Evolutionary conservation across 2,888 invertebrate species (phyloP), one percentile per base, ranked within the genome.

Genomic region (Rhynchonema sp.): DNA sequence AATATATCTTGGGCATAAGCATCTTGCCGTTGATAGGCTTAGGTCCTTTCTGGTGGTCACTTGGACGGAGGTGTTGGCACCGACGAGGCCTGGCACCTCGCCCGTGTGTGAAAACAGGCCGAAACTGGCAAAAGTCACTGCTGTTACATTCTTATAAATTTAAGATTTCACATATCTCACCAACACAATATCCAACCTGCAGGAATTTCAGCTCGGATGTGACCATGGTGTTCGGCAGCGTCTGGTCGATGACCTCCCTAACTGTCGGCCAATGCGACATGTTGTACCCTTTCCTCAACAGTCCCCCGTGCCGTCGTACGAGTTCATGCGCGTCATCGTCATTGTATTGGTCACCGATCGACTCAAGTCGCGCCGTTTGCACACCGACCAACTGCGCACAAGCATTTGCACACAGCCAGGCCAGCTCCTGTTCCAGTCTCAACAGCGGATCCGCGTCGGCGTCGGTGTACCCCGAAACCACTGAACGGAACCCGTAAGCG

Each of bases 121-220:
- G n/a, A n/a, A n/a, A n/a, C n/a, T n/a, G n/a, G n/a, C n/a, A n/a
- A n/a, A n/a, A n/a, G n/a, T n/a, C n/a, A n/a, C n/a, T n/a, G n/a
- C n/a, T n/a, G n/a, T n/a, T n/a, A n/a, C n/a, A n/a, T n/a, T n/a
- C n/a, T n/a, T n/a, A n/a, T n/a, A n/a, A n/a, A n/a, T n/a, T n/a
- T n/a, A n/a, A n/a, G n/a, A n/a, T n/a, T n/a, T n/a, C n/a, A n/a
- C n/a, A n/a, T n/a, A n/a, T n/a, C n/a, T n/a, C n/a, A n/a, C n/a
- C n/a, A n/a, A n/a, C n/a, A n/a, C n/a, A n/a, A n/a, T n/a, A n/a
- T n/a, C n/a, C n/a, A n/a, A n/a, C n/a, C n/a, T n/a, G 82, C 59
- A 94, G 81, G 74, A 94, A 94, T 64, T 88, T 83, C 6, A 88
- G 81, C 74, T 92, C 91, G 73, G 89, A 89, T 29, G 89, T 76